Percentiles rank a stretch among this genome's conserved stretches.
These are phyloP conservation scores for Trichomycterus rosablanca DNA, from an alignment of 2,113 vertebrate species.

Conservation along the genomic window DNA sequence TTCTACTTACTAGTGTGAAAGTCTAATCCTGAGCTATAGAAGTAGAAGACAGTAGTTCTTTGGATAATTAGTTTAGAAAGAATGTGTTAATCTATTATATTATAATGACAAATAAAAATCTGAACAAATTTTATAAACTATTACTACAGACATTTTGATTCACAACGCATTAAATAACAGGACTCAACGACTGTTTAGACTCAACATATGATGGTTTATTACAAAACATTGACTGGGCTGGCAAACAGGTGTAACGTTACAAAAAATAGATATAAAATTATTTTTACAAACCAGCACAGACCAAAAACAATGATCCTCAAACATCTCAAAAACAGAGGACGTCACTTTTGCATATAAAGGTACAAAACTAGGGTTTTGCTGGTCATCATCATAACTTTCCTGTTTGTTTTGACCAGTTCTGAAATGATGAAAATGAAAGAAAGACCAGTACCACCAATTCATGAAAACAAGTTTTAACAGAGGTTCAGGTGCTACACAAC, in stretches of 20 bases:
- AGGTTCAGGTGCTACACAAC: constrained; percentile 16
- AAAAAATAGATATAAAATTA: constrained; percentile 46
- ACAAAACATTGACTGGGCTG: constrained; percentile 38
- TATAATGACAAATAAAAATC: too few species aligned
- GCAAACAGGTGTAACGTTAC: constrained; percentile 42
- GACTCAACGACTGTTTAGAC: too few species aligned
- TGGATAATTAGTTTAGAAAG: too few species aligned
- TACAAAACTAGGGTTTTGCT: constrained; percentile 28
- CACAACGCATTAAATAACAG: too few species aligned
- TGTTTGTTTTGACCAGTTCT: constrained; percentile 18
- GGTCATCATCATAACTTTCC: background rate
- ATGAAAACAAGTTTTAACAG: constrained; percentile 10
- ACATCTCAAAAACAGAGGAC: constrained; percentile 25
- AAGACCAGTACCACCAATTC: background rate
- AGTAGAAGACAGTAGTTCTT: too few species aligned
- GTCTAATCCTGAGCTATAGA: too few species aligned
- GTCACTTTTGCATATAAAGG: constrained; percentile 37
- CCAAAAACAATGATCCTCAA: constrained; percentile 19
- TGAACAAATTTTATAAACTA: too few species aligned
- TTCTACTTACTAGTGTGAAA: too few species aligned
- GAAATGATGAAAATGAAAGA: constrained; percentile 14
- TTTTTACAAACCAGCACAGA: constrained; percentile 35
- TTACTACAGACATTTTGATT: too few species aligned
- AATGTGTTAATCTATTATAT: too few species aligned
- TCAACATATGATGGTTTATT: constrained; percentile 35